Conservation (phyloP, 2,888 invertebrate genomes). For the Vanessa cardui region DNA sequence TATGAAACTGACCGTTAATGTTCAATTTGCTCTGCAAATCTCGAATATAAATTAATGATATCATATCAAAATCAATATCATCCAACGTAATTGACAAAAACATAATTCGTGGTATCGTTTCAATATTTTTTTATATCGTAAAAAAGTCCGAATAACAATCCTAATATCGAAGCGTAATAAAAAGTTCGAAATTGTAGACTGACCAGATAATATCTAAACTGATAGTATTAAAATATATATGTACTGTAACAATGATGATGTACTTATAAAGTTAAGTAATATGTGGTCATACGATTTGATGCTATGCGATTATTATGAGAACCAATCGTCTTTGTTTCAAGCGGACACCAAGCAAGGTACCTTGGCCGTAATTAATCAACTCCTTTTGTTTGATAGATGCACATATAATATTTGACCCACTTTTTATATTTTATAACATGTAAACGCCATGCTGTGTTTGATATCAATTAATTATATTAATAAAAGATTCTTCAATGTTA, state of each 20-base stretch:
- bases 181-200: too few relatives aligned
- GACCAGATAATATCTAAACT: neutral
- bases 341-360: conserved; percentile 37
- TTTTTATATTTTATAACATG: conserved; percentile 24
- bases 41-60: too few relatives aligned
- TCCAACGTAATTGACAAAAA: too few relatives aligned
- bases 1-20: too few relatives aligned
- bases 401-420: conserved; percentile 36
- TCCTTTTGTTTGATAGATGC: conserved; percentile 43
- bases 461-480: conserved; percentile 38
- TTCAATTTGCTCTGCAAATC: too few relatives aligned
- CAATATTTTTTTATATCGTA: too few relatives aligned
- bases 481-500: conserved; percentile 29
- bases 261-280: neutral
- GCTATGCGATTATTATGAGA: conserved; percentile 43
- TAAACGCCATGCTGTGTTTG: conserved; percentile 26
- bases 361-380: conserved; percentile 50
- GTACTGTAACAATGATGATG: neutral
- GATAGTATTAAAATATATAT: neutral
- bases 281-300: neutral
- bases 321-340: conserved; percentile 45
- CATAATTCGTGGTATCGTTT: too few relatives aligned
- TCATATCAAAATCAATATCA: too few relatives aligned
- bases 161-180: too few relatives aligned
- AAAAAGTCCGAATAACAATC: too few relatives aligned